A percentile compares a stretch with the other conserved stretches of the same genome.
Conservation (phyloP, 2,113 vertebrate genomes). For the Aplodontia rufa region DNA sequence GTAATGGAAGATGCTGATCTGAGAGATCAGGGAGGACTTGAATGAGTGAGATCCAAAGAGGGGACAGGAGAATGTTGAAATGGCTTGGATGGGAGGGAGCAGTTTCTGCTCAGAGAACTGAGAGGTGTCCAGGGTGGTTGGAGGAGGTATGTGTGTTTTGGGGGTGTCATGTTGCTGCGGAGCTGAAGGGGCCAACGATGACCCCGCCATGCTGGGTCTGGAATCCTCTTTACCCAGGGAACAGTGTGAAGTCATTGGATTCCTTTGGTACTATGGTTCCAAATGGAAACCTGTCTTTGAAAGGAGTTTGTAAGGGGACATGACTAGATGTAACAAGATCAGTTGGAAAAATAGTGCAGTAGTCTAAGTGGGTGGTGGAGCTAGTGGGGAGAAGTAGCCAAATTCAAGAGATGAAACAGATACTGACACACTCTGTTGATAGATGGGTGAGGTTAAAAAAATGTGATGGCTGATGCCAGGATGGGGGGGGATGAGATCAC, state of each 20-base stretch:
- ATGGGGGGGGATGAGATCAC: not conserved
- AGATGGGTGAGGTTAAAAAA: not conserved
- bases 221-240: no score
- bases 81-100: no score
- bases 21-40: not conserved
- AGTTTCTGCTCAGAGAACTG: not conserved
- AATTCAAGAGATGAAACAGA: not conserved
- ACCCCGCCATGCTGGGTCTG: not conserved
- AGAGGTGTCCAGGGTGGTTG: not conserved
- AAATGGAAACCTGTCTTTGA: no score
- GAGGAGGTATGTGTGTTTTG: not conserved
- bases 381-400: not conserved
- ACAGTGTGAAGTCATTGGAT: no score
- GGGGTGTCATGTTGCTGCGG: not conserved
- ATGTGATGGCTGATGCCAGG: not conserved
- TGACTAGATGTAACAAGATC: no score
- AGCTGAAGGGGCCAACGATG: not conserved
- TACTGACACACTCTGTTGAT: rapidly evolving
- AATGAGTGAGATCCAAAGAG: not conserved
- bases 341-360: no score
- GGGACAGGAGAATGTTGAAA: not conserved
- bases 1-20: not conserved
- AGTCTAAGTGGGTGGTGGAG: no score
- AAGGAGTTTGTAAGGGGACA: no score
- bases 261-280: no score